Base-by-base conservation (phyloP, 1,140 invertebrate species). In the Dinothrombium tinctorium region DNA sequence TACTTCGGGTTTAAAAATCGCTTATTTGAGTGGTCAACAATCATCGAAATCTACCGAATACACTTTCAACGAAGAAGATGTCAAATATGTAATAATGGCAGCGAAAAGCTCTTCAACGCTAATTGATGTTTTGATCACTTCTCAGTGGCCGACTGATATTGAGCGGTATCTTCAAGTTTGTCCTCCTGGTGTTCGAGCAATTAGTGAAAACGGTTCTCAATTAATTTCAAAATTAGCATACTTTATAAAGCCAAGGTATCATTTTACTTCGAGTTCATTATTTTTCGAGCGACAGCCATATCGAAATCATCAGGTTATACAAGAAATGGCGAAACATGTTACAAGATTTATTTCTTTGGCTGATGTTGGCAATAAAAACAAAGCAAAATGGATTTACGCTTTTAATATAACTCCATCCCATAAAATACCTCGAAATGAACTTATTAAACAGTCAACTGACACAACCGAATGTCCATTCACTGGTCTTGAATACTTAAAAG, bases 251-350 rank as follows among this genome's bases (percentile, higher is more conserved):
- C 90, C 90, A 2, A 67, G 89, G 17, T 98, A 98, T 64, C 82
- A 94, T 60, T 77, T 94, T 56, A 69, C 76, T 6, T 23, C 52
- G 23, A 69, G 73, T 56, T 69, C 71, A 15, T 62, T 72, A 42
- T 75, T 73, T 63, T 94, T 76, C 61, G 89, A 96, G 62, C 68
- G 87, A 49, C 66, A 74, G 32, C 90, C 90, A 8, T 96, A 92
- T 57, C 61, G 71, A 48, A 73, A 73, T 51, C 71, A 74, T 50
- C 53, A 61, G 46, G 60, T 71, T 15, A 47, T 72, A 6, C 45
- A 59, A 12, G 69, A 71, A 52, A 43, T 53, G 23, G 48, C 66
- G 4, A 54, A 57, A 17, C 71, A 71, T 51, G 59, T 63, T 1
- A 86, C 87, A 1, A 65, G 90, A 43, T 95, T 95, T 55, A 76